phyloP scores from a whole-genome alignment of 1,140 invertebrate species.

The Rhynchophorus ferrugineus region DNA sequence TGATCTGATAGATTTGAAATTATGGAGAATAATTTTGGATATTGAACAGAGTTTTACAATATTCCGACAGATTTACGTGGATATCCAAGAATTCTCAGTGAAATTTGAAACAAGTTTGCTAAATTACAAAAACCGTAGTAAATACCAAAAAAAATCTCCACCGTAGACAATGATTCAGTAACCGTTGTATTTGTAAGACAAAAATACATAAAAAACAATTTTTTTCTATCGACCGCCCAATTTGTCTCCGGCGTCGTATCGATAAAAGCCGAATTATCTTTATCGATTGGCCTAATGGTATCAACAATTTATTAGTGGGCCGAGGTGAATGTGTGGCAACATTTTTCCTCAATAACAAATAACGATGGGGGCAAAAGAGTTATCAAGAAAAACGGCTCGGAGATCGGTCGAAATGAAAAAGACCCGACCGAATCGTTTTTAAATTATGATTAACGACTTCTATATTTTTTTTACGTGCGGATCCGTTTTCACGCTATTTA shows the following conservation, averaged over 20 bases:
- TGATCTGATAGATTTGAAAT: too few relatives aligned
- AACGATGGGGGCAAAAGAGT: conserved; percentile 4
- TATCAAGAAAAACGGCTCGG: conserved; percentile 2
- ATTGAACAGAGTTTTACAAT: too few relatives aligned
- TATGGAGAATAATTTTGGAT: too few relatives aligned
- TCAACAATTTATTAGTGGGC: background rate
- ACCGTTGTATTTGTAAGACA: too few relatives aligned
- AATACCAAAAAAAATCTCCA: too few relatives aligned
- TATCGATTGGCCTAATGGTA: background rate
- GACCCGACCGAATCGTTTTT: conserved; percentile 2
- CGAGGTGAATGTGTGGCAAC: background rate
- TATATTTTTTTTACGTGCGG: conserved; percentile 1
- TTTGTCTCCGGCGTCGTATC: background rate
- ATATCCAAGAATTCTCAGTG: too few relatives aligned
- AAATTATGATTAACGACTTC: conserved; percentile 10
- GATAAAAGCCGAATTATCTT: background rate
- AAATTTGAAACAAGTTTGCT: too few relatives aligned
- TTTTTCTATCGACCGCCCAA: too few relatives aligned
- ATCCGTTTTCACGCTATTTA: background rate
- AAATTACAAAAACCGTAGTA: too few relatives aligned
- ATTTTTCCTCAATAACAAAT: background rate
- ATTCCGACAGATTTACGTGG: too few relatives aligned
- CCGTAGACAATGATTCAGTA: too few relatives aligned
- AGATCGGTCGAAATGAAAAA: background rate
- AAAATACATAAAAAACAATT: too few relatives aligned